These are phyloP conservation scores for Drosophila macrospina DNA, from an alignment of 2,888 invertebrate genomes.

Conservation along the genomic window DNA sequence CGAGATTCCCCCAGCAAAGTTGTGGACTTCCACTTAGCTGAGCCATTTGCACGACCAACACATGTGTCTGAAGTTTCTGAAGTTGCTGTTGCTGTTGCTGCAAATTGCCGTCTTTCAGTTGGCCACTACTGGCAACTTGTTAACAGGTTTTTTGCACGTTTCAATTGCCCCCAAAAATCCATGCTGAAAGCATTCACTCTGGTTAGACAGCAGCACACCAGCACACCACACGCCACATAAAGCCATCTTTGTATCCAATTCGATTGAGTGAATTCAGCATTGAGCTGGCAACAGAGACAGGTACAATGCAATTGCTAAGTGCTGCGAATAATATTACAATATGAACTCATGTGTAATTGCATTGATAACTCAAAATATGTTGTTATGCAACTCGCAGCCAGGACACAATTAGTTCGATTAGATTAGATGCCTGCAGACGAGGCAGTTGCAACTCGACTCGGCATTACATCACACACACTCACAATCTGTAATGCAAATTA, in stretches of 20 bases:
- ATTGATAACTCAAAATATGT: conserved; percentile 56
- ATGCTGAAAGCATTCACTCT: background rate
- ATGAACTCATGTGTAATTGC: conserved; percentile 65
- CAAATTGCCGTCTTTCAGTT: conserved; percentile 59
- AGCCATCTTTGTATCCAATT: conserved; percentile 12
- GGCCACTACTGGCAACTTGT: conserved; percentile 26
- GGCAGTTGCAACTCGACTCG: background rate
- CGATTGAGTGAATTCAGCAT: conserved; percentile 6
- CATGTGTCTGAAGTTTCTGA: conserved; percentile 43
- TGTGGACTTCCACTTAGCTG: conserved; percentile 18
- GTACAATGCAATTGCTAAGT: conserved; percentile 27
- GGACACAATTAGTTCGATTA: conserved; percentile 42
- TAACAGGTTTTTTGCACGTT: conserved; percentile 47
- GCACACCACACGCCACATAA: too few species aligned
- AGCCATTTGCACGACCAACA: conserved; percentile 40
- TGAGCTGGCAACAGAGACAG: background rate
- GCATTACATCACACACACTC: background rate
- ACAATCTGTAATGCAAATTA: conserved; percentile 6
- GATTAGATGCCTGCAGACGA: conserved; percentile 21
- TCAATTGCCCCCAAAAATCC: conserved; percentile 43
- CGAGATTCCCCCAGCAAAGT: background rate
- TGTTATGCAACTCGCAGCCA: conserved; percentile 1
- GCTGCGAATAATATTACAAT: conserved; percentile 16
- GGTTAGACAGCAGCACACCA: background rate
- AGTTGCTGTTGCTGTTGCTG: conserved; percentile 27